phyloP scores from a whole-genome alignment of 2,113 vertebrate genomes.

The Hippocampus comes region DNA sequence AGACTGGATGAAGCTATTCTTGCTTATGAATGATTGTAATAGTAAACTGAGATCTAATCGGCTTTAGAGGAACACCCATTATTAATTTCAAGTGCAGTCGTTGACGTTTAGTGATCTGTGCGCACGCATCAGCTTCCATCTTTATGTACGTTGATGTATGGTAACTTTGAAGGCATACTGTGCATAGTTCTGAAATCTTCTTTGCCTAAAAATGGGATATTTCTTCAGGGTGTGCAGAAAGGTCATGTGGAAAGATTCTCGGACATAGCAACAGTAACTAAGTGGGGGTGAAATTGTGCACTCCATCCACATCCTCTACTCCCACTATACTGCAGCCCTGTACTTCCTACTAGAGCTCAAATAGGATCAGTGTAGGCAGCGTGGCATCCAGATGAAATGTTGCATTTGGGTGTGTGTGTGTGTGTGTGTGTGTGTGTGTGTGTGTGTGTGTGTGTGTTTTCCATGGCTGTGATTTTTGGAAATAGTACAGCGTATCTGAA shows the following conservation, averaged over 20 bases:
- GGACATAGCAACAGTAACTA: background rate
- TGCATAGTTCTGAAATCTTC: background rate
- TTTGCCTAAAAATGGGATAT: background rate
- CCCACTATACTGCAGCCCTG: conserved; percentile 26
- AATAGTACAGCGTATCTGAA: background rate
- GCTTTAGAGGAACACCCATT: no score
- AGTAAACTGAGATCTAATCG: no score
- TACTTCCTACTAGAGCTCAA: conserved; percentile 36
- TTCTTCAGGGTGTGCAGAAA: background rate
- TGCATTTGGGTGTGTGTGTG: conserved; percentile 10
- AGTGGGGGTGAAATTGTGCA: background rate
- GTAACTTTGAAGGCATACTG: background rate
- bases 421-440: conserved; percentile 15
- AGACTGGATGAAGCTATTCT: no score
- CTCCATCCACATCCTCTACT: conserved; percentile 14
- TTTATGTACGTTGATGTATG: background rate
- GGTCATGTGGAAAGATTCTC: background rate
- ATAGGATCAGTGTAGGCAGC: conserved; percentile 39
- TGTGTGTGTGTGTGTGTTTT: conserved; percentile 10
- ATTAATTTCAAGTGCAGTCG: background rate
- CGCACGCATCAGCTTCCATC: no score
- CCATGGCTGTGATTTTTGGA: conserved; percentile 2
- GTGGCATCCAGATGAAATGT: conserved; percentile 34
- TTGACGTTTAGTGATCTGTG: background rate
- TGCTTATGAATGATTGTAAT: no score